phyloP scores from a whole-genome alignment of 2,888 invertebrate genomes.

The Ophion ventricosus region DNA sequence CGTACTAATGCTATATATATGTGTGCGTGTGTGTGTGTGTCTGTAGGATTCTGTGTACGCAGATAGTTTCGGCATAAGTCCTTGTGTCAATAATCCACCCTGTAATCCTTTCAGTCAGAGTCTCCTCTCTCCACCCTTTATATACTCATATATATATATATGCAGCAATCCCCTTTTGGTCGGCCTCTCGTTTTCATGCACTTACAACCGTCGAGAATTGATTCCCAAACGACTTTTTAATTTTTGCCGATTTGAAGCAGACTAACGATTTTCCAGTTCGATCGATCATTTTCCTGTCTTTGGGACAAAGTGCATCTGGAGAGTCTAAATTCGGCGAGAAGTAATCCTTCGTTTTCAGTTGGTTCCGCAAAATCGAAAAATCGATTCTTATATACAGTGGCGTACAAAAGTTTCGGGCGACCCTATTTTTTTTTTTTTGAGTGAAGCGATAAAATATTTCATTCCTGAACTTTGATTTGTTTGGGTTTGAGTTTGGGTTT shows the following conservation, averaged over 20 bases:
- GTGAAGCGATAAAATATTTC: no score
- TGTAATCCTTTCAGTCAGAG: slow-evolving; percentile 77
- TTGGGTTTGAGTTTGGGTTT: no score
- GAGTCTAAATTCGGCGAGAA: no score
- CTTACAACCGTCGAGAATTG: slow-evolving; percentile 79
- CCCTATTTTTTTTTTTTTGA: no score
- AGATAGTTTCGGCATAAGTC: slow-evolving; percentile 27
- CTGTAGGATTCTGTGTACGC: background rate
- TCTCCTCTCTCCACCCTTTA: slow-evolving; percentile 53
- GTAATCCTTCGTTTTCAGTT: no score
- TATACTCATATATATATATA: slow-evolving; percentile 17
- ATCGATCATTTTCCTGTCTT: background rate
- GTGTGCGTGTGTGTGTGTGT: no score
- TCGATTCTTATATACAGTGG: no score
- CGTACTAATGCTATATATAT: slow-evolving; percentile 28
- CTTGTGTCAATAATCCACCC: slow-evolving; percentile 66
- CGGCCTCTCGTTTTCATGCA: slow-evolving; percentile 71
- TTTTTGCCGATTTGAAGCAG: slow-evolving; percentile 52
- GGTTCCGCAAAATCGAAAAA: background rate
- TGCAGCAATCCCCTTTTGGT: background rate
- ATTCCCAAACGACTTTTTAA: slow-evolving; percentile 79
- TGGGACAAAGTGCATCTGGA: background rate
- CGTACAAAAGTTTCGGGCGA: no score
- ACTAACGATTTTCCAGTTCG: background rate
- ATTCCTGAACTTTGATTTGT: no score